phyloP scores from a whole-genome alignment of 2,797 vertebrate genomes.

The Orientallactaga sibirica region DNA sequence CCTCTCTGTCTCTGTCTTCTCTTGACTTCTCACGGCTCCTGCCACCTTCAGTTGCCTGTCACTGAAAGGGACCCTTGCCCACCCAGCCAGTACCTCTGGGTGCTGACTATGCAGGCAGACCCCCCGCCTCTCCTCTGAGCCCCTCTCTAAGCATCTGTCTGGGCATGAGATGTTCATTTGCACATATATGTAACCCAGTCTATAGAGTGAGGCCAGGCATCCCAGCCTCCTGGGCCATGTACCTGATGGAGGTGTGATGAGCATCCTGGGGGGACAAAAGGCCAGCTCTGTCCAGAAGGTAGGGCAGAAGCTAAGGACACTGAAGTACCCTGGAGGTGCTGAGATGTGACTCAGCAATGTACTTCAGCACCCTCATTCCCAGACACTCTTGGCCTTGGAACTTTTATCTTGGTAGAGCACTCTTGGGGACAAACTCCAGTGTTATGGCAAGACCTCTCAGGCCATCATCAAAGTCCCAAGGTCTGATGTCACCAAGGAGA shows the following conservation, averaged over 20 bases:
- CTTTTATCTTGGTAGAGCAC: background rate
- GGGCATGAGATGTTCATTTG: background rate
- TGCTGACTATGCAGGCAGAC: background rate
- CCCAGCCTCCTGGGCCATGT: fast-evolving
- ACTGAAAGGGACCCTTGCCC: background rate
- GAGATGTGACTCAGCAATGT: background rate
- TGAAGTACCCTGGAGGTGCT: fast-evolving
- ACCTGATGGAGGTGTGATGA: too few species aligned
- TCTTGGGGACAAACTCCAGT: background rate
- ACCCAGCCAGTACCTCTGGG: background rate
- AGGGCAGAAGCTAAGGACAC: background rate
- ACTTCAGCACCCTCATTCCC: background rate
- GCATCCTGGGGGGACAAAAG: background rate
- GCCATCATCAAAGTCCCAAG: fast-evolving
- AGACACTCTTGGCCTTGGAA: background rate
- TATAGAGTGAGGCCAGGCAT: background rate
- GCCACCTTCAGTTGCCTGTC: fast-evolving
- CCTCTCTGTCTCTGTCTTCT: background rate
- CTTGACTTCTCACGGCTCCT: background rate
- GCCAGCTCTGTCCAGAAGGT: background rate
- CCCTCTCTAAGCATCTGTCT: background rate
- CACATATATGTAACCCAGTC: background rate
- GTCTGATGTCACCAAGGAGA: background rate
- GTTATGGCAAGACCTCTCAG: slow-evolving; percentile 4
- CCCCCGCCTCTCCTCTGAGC: background rate